Conservation (phyloP, 2,113 vertebrate genomes). For the Channa argus region DNA sequence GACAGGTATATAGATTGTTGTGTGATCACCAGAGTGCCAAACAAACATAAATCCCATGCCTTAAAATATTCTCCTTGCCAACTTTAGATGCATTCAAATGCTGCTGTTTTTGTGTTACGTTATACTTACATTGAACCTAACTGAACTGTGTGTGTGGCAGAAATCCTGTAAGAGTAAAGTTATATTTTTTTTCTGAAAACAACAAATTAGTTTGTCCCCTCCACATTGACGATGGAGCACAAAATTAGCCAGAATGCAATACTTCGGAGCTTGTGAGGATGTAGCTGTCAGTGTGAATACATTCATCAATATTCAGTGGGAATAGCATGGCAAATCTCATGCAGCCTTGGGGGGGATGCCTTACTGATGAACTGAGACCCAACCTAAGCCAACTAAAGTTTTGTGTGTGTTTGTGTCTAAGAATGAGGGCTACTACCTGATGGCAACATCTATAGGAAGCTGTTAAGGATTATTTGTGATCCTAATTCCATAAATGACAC, state of each 20-base stretch:
- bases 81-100: not conserved
- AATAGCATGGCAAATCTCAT: slow-evolving; percentile 1
- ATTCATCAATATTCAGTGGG: slow-evolving; percentile 32
- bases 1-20: slow-evolving; percentile 19
- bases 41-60: slow-evolving; percentile 9
- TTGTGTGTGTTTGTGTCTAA: not conserved
- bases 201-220: not conserved
- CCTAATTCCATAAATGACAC: not conserved
- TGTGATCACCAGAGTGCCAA: slow-evolving; percentile 5
- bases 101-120: too few species aligned
- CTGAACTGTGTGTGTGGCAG: not conserved
- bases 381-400: slow-evolving; percentile 1
- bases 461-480: not conserved
- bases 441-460: not conserved
- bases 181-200: not conserved
- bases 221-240: not conserved
- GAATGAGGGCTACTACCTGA: not conserved
- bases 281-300: not conserved
- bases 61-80: slow-evolving; percentile 15
- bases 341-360: slow-evolving; percentile 12
- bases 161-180: not conserved
- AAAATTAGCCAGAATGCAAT: slow-evolving; percentile 1
- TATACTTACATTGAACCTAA: too few species aligned
- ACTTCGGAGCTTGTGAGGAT: not conserved
- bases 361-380: not conserved